Base-by-base conservation (phyloP, 1,140 invertebrate genomes). In the Papilio xuthus region DNA sequence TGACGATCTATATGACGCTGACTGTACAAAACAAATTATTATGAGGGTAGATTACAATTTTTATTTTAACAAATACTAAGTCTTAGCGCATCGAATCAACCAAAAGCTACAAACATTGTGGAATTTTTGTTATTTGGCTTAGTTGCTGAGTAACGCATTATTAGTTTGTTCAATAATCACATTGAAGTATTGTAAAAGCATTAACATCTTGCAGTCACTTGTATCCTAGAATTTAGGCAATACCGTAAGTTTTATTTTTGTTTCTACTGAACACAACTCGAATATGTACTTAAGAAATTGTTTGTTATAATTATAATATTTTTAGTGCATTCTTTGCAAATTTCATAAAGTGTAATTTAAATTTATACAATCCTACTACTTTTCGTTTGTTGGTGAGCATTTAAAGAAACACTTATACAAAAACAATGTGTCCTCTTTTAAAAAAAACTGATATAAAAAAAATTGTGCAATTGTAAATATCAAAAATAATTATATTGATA, bases 131-230 rank as follows among this genome's bases (percentile, higher is more conserved):
- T 15, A 26, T 1, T 60, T 26, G 4, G 23, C 13, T 8, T 13
- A 60, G 84, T 87, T 83, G 83, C 84, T 82, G 80, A 28, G 85
- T 75, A 69, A 85, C 80, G 32, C 12, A 9, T 63, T 44, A 37
- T 26, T 18, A 47, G 80, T 85, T 85, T 79, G 84, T 82, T 86
- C 84, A 83, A 83, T 84, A 84, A 74, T 63, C 12, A 41, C 26
- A 69, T 37, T 37, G 50, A 20, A 6, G 50, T 53, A 15, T 9
- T 47, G 47, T 53, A 28, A 20, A 15, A 23, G 37, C 18, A 60
- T 10, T 60, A 60, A 28, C 20, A 10, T 23, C 23, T 28, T 56
- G 20, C 53, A 26, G 23, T 60, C 20, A 60, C 9, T 26, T 26
- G 23, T 60, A 60, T 60, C 20, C 10, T 28, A 13, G 13, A 13